Conservation (phyloP, 37 sponge, comb jelly and placozoan genomes). For the Tethya wilhelma region DNA sequence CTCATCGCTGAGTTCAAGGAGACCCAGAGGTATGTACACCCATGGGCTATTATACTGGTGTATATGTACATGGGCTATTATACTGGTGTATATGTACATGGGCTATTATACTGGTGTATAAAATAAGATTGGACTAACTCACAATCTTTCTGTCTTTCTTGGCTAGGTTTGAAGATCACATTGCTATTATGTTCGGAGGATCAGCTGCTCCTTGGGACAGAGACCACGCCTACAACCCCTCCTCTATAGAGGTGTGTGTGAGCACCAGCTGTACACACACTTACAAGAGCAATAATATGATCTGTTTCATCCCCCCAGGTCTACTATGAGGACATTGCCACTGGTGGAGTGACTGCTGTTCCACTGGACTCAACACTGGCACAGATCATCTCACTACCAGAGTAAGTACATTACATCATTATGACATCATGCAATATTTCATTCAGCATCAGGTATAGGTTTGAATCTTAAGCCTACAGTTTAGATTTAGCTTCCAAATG, state of each 20-base stretch:
- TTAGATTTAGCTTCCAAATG: no score
- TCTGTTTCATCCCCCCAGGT: slow-evolving; percentile 28
- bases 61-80: neutral
- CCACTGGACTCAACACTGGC: slow-evolving; percentile 17
- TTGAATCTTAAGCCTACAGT: no score
- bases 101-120: neutral
- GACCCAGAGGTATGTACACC: slow-evolving; percentile 27
- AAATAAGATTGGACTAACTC: no score
- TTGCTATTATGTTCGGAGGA: slow-evolving; percentile 49
- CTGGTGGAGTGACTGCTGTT: slow-evolving; percentile 12
- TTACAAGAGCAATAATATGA: neutral
- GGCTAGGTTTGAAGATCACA: slow-evolving; percentile 53
- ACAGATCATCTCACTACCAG: slow-evolving; percentile 4
- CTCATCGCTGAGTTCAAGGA: slow-evolving; percentile 76
- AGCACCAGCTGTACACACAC: no score
- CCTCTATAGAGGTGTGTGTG: slow-evolving; percentile 27
- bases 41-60: neutral
- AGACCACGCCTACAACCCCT: slow-evolving; percentile 39
- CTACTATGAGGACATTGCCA: slow-evolving; percentile 30
- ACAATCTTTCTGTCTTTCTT: no score
- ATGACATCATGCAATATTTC: no score
- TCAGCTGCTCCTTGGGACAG: slow-evolving; percentile 67
- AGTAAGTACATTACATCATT: slow-evolving; percentile 20
- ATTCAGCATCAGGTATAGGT: no score
- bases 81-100: neutral